These are phyloP conservation scores for Caenorhabditis panamensis DNA, from an alignment of 2,888 invertebrate genomes.

Conservation along the genomic window DNA sequence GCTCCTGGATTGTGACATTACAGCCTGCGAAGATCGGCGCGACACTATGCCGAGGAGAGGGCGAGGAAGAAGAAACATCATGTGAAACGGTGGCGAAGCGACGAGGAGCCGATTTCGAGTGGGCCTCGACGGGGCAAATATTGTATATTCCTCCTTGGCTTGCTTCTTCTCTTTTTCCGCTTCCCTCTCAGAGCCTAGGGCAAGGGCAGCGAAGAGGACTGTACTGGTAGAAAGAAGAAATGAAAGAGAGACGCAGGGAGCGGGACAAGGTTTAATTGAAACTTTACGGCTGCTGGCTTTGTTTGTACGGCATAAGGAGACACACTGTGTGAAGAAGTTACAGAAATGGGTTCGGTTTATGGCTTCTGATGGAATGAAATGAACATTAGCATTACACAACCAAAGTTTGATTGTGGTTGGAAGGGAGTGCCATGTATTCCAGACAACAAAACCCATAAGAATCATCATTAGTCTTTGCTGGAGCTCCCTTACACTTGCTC, in stretches of 20 bases:
- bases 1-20: constrained; percentile 45
- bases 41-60: constrained; percentile 12
- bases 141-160: constrained; percentile 41
- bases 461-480: too few species aligned
- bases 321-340: neutral
- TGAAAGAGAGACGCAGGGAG: neutral
- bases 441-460: too few species aligned
- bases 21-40: constrained; percentile 24
- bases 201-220: neutral
- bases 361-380: constrained; percentile 1
- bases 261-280: constrained; percentile 8
- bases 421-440: neutral
- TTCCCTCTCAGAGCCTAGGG: too few species aligned
- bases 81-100: constrained; percentile 26
- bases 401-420: too few species aligned
- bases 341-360: neutral
- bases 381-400: too few species aligned
- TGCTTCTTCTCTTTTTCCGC: constrained; percentile 2
- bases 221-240: constrained; percentile 5
- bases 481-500: too few species aligned
- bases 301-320: neutral
- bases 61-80: constrained; percentile 24
- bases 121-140: constrained; percentile 49
- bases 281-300: constrained; percentile 22
- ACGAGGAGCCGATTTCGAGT: constrained; percentile 28